These are phyloP conservation scores for Centropristis striata DNA, from an alignment of 2,113 vertebrate species.

Conservation along the genomic window DNA sequence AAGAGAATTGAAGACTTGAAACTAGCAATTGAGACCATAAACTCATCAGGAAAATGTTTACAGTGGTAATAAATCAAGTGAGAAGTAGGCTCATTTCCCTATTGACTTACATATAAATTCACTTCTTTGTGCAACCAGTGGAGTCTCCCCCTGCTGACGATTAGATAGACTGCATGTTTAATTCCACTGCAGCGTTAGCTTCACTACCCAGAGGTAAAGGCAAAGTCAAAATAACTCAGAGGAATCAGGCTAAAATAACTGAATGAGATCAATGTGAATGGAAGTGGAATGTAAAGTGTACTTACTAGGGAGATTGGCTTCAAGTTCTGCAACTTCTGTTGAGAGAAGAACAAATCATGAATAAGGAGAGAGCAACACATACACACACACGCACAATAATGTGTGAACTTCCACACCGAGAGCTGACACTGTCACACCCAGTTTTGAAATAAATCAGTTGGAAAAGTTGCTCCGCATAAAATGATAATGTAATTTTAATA, in stretches of 20 bases:
- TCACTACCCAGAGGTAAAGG: no score
- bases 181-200: no score
- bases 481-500: background rate
- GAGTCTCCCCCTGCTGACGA: no score
- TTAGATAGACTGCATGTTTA: no score
- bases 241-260: no score
- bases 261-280: background rate
- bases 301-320: conserved; percentile 98
- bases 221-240: background rate
- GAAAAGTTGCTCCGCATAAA: background rate
- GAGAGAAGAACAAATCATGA: conserved; percentile 61
- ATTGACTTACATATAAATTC: no score
- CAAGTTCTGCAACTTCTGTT: conserved; percentile 98
- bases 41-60: no score
- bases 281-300: conserved; percentile 69
- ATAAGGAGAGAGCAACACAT: background rate
- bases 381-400: background rate
- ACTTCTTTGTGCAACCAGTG: no score
- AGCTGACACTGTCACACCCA: background rate
- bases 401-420: background rate
- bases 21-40: no score
- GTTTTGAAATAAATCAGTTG: background rate
- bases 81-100: no score
- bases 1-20: no score
- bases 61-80: no score